These are phyloP conservation scores for Takifugu bimaculatus DNA, from an alignment of 2,113 vertebrate species.

Conservation along the genomic window DNA sequence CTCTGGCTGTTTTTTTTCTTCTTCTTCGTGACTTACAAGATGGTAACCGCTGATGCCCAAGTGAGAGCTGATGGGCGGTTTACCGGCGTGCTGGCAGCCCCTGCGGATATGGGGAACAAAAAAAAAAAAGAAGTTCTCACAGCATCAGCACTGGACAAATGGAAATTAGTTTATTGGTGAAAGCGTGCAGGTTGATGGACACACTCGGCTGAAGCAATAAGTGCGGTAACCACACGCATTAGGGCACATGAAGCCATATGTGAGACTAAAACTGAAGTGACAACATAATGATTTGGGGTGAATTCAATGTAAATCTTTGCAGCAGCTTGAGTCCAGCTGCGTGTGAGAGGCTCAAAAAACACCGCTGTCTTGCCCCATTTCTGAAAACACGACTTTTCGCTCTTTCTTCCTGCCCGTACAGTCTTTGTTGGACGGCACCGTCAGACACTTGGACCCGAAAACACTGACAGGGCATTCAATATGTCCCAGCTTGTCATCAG, in stretches of 20 bases:
- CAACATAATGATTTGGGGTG: conserved; percentile 58
- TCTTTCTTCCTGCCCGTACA: conserved; percentile 20
- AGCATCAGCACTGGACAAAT: conserved; percentile 47
- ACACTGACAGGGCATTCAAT: conserved; percentile 54
- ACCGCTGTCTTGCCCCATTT: conserved; percentile 23
- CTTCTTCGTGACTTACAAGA: conserved; percentile 30
- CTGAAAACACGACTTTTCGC: conserved; percentile 24
- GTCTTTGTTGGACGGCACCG: conserved; percentile 43
- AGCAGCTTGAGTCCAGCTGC: conserved; percentile 40
- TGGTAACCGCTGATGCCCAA: conserved; percentile 51
- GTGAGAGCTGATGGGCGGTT: conserved; percentile 42
- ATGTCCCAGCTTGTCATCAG: conserved; percentile 59
- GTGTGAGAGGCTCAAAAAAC: conserved; percentile 26
- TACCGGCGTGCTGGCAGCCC: conserved; percentile 28
- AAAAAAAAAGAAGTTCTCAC: conserved; percentile 38
- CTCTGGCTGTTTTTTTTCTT: conserved; percentile 41
- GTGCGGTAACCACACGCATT: conserved; percentile 49
- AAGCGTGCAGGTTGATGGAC: conserved; percentile 46
- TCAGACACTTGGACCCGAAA: conserved; percentile 48
- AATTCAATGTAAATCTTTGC: conserved; percentile 39
- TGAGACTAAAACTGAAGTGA: conserved; percentile 57
- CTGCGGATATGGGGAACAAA: conserved; percentile 14
- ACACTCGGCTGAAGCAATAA: conserved; percentile 46
- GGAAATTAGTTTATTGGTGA: conserved; percentile 55
- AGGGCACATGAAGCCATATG: conserved; percentile 32